phyloP scores from a whole-genome alignment of 1,140 invertebrate genomes.

The Drosophila equinoxialis region DNA sequence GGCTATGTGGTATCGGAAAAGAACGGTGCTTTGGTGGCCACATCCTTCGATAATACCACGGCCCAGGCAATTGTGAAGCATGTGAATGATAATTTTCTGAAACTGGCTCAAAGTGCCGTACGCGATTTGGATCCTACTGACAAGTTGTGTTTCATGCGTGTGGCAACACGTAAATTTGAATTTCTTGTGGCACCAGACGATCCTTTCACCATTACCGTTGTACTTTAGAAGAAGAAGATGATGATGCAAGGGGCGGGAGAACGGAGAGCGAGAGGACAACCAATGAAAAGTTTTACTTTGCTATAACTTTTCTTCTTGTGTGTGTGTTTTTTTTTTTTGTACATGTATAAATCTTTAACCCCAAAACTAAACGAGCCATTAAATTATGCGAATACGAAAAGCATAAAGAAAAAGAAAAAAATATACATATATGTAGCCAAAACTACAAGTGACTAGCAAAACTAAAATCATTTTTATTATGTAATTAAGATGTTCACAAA shows the following conservation, averaged over 20 bases:
- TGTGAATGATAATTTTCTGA: slow-evolving; percentile 39
- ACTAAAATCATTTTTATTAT: slow-evolving; percentile 77
- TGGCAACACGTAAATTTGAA: slow-evolving; percentile 62
- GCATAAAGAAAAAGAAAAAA: slow-evolving; percentile 15
- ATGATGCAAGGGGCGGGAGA: not conserved
- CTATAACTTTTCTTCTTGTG: slow-evolving; percentile 8
- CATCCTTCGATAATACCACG: slow-evolving; percentile 58
- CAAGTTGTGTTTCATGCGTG: slow-evolving; percentile 44
- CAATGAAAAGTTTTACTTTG: slow-evolving; percentile 8
- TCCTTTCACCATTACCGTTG: slow-evolving; percentile 55
- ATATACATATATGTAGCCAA: not conserved
- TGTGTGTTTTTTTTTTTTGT: too few species aligned
- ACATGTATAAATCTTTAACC: slow-evolving; percentile 53
- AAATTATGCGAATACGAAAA: slow-evolving; percentile 59
- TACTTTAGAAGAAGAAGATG: slow-evolving; percentile 28
- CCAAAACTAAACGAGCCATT: slow-evolving; percentile 76
- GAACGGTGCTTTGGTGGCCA: slow-evolving; percentile 38
- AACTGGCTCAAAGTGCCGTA: slow-evolving; percentile 54
- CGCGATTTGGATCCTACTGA: slow-evolving; percentile 61
- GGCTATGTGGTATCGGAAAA: slow-evolving; percentile 57
- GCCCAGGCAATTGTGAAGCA: slow-evolving; percentile 53
- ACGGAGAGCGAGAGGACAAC: too few species aligned
- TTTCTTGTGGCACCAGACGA: slow-evolving; percentile 59
- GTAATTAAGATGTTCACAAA: slow-evolving; percentile 77
- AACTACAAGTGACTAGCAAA: slow-evolving; percentile 49